These are phyloP conservation scores for Muricea muricata DNA, from an alignment of 92 coral and sea anemone species.

Conservation along the genomic window DNA sequence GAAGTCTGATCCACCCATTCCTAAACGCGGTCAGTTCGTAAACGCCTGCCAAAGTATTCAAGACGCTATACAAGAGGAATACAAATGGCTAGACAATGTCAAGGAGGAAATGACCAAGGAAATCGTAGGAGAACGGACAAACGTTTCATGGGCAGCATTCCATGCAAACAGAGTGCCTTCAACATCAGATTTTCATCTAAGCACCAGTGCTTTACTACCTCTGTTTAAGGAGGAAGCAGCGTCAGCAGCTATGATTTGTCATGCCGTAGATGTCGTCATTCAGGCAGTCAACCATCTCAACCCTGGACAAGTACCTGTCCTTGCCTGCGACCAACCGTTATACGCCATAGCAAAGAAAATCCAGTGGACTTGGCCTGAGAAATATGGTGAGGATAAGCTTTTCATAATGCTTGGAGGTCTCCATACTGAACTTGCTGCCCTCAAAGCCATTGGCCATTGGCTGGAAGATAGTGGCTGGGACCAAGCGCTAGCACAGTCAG, in stretches of 20 bases:
- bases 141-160: conserved; percentile 47
- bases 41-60: no score
- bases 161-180: neutral
- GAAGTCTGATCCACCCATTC: no score
- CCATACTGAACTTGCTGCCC: conserved; percentile 55
- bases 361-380: conserved; percentile 50
- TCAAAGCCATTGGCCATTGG: conserved; percentile 65
- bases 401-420: conserved; percentile 75
- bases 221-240: conserved; percentile 69
- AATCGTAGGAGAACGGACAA: neutral
- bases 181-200: no score
- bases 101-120: neutral
- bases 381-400: conserved; percentile 59
- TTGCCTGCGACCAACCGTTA: conserved; percentile 69
- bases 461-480: conserved; percentile 69
- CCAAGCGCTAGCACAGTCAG: conserved; percentile 51
- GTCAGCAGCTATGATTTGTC: conserved; percentile 69
- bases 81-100: neutral
- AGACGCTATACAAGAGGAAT: no score
- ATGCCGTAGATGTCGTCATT: conserved; percentile 69
- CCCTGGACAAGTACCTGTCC: conserved; percentile 33
- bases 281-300: neutral
- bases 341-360: conserved; percentile 68
- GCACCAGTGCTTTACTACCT: no score
- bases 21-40: no score